Conservation (phyloP, 2,888 invertebrate genomes). For the Eilema depressum region DNA sequence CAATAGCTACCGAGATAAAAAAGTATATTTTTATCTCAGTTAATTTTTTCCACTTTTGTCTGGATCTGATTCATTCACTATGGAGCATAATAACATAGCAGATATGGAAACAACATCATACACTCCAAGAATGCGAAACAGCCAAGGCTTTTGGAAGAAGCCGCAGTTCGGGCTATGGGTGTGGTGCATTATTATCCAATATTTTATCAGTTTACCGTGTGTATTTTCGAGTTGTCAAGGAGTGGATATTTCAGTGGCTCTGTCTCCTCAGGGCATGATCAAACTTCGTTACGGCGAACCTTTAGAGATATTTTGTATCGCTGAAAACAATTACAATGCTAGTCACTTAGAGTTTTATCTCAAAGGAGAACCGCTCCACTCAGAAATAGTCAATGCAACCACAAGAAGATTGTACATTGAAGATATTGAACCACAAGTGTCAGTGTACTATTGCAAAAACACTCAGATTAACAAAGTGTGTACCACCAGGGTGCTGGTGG, state of each 20-base stretch:
- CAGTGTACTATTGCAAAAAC: constrained; percentile 85
- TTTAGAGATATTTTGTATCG: constrained; percentile 88
- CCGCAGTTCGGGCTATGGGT: constrained; percentile 72
- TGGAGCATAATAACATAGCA: no score
- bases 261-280: constrained; percentile 87
- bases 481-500: constrained; percentile 72
- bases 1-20: no score
- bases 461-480: constrained; percentile 66
- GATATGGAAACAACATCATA: no score
- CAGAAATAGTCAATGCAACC: constrained; percentile 88
- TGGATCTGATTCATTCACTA: no score
- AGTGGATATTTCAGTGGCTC: constrained; percentile 67
- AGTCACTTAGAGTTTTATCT: constrained; percentile 79
- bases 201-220: constrained; percentile 72
- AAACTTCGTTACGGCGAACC: constrained; percentile 87
- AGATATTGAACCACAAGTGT: constrained; percentile 83
- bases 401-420: constrained; percentile 87
- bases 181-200: constrained; percentile 73
- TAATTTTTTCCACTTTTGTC: no score
- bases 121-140: constrained; percentile 59
- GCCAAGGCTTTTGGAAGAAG: constrained; percentile 67
- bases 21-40: no score
- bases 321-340: constrained; percentile 74
- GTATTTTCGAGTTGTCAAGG: constrained; percentile 71
- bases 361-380: constrained; percentile 51